phyloP scores from a whole-genome alignment of 2,888 invertebrate genomes.

The Meandrusa payeni region DNA sequence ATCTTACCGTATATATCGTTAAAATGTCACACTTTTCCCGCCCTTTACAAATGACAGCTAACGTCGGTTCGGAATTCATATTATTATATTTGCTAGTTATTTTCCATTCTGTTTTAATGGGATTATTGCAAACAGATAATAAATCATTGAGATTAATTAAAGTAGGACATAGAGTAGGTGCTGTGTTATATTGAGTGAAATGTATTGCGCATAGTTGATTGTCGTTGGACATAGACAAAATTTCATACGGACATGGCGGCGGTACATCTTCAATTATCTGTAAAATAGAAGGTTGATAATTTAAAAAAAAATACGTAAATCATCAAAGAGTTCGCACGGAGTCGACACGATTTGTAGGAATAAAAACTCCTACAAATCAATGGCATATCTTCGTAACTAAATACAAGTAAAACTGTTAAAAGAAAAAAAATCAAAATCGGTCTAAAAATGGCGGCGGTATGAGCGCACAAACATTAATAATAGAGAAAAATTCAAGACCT shows the following conservation, averaged over 20 bases:
- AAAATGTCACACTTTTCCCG: conserved; percentile 47
- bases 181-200: conserved; percentile 32
- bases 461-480: too few relatives aligned
- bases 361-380: too few relatives aligned
- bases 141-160: conserved; percentile 39
- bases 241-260: conserved; percentile 53
- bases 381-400: too few relatives aligned
- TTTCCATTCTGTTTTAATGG: conserved; percentile 47
- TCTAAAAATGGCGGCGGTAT: too few relatives aligned
- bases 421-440: too few relatives aligned
- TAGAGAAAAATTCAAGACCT: too few relatives aligned
- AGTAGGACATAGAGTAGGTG: conserved; percentile 34
- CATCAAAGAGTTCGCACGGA: too few relatives aligned
- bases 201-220: conserved; percentile 41
- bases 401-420: too few relatives aligned
- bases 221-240: conserved; percentile 41
- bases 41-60: conserved; percentile 42
- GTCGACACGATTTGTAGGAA: too few relatives aligned
- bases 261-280: conserved; percentile 52
- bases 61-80: conserved; percentile 30
- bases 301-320: too few relatives aligned
- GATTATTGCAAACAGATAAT: conserved; percentile 45
- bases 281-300: too few relatives aligned
- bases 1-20: conserved; percentile 49
- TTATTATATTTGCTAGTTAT: conserved; percentile 37